A percentile compares a stretch with the other conserved stretches of the same genome.
phyloP scores from a whole-genome alignment of 2,888 invertebrate species.

The Tolmerus cingulatus region DNA sequence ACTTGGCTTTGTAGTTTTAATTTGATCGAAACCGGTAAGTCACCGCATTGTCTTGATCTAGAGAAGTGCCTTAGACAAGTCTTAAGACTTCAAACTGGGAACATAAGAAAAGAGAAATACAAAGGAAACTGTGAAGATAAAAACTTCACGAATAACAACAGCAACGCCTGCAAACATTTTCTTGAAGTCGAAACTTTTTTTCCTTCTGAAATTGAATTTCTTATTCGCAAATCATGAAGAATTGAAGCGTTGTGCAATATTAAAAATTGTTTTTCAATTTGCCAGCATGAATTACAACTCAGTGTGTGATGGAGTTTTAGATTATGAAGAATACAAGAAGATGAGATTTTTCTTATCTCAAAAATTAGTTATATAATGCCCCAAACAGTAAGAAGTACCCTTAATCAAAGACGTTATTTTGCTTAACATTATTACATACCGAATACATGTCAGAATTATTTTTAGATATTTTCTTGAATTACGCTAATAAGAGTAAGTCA shows the following conservation, averaged over 20 bases:
- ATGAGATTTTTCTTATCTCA: not conserved
- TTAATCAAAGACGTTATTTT: not conserved
- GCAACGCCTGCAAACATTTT: not conserved
- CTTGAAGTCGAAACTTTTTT: not conserved
- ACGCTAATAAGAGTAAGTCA: not conserved
- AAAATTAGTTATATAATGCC: not conserved
- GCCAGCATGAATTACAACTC: not conserved
- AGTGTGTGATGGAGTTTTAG: not conserved
- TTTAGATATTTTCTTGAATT: too few species aligned
- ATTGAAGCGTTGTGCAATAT: not conserved
- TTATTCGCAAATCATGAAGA: not conserved
- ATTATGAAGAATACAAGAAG: not conserved
- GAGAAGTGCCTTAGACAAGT: not conserved
- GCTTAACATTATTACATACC: too few species aligned
- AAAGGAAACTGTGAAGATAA: not conserved
- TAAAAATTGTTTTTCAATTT: not conserved
- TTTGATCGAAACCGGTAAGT: not conserved
- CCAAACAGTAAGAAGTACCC: not conserved
- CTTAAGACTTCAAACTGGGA: not conserved
- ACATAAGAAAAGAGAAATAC: not conserved
- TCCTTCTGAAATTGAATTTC: not conserved
- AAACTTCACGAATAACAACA: not conserved
- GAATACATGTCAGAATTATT: too few species aligned
- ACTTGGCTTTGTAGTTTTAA: not conserved
- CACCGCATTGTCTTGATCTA: not conserved